A percentile compares a stretch with the other conserved stretches of the same genome.
These are phyloP conservation scores for Tarsius wallacei DNA, from an alignment of 2,797 vertebrate species.

Conservation along the genomic window DNA sequence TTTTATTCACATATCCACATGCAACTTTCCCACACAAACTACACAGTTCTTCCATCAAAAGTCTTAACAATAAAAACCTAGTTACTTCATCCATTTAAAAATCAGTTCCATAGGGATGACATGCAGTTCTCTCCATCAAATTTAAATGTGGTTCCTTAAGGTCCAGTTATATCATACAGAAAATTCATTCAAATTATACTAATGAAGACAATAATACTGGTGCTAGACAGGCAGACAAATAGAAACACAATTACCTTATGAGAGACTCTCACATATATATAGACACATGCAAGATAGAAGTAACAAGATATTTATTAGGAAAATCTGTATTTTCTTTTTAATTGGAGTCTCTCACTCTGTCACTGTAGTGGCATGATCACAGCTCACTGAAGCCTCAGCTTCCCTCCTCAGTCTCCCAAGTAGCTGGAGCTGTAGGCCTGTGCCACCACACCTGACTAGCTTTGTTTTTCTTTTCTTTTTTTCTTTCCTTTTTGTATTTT, in stretches of 20 bases:
- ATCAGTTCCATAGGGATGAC: not conserved
- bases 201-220: not conserved
- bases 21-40: not conserved
- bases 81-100: not conserved
- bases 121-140: not conserved
- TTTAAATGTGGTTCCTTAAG: not conserved
- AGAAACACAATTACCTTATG: not conserved
- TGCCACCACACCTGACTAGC: too few species aligned
- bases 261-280: not conserved
- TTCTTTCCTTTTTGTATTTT: too few species aligned
- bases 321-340: not conserved
- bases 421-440: too few species aligned
- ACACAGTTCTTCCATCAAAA: not conserved
- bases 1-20: accelerated
- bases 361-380: too few species aligned
- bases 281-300: not conserved
- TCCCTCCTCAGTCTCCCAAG: too few species aligned
- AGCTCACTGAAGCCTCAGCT: too few species aligned
- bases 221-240: not conserved
- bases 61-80: too few species aligned
- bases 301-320: not conserved
- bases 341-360: too few species aligned
- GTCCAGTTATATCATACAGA: not conserved
- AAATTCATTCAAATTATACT: not conserved
- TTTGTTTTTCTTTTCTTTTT: too few species aligned